Percentiles rank a stretch among this genome's conserved stretches.
These are phyloP conservation scores for Ditylenchus dipsaci DNA, from an alignment of 1,140 invertebrate genomes.

Conservation along the genomic window DNA sequence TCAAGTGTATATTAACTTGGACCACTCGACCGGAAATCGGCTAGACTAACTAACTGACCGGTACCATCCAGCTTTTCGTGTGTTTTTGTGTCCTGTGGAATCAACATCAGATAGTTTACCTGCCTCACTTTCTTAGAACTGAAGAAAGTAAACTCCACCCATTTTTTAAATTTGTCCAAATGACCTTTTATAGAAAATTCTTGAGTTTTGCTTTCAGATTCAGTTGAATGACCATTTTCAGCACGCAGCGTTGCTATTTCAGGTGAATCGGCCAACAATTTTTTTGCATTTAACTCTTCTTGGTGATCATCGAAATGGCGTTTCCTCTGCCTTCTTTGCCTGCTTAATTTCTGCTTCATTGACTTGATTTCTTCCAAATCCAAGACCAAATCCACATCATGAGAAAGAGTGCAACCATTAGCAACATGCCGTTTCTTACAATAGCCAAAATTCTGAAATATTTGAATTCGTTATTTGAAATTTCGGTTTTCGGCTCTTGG, in stretches of 20 bases:
- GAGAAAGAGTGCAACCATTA: not conserved
- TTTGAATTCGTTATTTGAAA: too few relatives aligned
- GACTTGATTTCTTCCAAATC: constrained; percentile 5
- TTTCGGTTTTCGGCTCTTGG: too few relatives aligned
- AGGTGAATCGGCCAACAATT: not conserved
- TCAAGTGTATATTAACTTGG: too few relatives aligned
- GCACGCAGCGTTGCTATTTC: not conserved
- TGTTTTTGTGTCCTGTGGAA: too few relatives aligned
- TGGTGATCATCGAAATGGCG: not conserved
- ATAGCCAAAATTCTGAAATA: constrained; percentile 6
- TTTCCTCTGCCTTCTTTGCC: not conserved
- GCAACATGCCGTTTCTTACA: not conserved
- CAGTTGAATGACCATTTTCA: not conserved
- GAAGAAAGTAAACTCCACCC: not conserved
- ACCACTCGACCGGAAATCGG: too few relatives aligned
- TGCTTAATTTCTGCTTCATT: not conserved
- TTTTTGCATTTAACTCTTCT: not conserved
- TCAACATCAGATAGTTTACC: too few relatives aligned
- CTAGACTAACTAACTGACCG: too few relatives aligned
- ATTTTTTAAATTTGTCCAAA: not conserved
- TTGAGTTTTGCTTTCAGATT: not conserved
- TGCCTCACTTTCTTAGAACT: too few relatives aligned
- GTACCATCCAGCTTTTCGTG: too few relatives aligned
- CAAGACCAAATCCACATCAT: constrained; percentile 3
- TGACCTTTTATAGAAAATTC: too few relatives aligned